A percentile compares a stretch with the other conserved stretches of the same genome.
phyloP scores from a whole-genome alignment of 1,140 invertebrate genomes.

The Parapsyche elsis region DNA sequence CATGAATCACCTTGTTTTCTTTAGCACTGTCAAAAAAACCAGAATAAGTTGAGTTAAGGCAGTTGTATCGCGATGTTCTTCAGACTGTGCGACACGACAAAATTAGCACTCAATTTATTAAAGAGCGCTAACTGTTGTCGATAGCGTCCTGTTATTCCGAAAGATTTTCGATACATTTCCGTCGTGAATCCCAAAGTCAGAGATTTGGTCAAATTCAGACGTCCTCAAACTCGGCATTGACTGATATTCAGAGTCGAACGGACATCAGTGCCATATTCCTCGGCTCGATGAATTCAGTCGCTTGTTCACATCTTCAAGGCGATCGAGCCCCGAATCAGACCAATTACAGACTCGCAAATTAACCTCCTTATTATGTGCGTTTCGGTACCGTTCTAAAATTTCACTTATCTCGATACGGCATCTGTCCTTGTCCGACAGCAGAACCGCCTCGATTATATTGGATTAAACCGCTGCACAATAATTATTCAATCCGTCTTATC shows the following conservation, averaged over 20 bases:
- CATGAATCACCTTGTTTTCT: too few species aligned
- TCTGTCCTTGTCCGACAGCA: constrained; percentile 3
- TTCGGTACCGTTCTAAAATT: constrained; percentile 16
- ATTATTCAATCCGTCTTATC: not conserved
- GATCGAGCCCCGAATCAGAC: not conserved
- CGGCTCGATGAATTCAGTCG: not conserved
- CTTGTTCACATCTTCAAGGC: constrained; percentile 9
- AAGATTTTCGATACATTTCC: too few species aligned
- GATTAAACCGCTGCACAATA: not conserved
- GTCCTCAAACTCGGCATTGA: constrained; percentile 14
- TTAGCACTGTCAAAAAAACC: too few species aligned
- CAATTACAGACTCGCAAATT: constrained; percentile 17
- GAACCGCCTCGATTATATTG: too few species aligned
- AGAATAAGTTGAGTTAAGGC: too few species aligned
- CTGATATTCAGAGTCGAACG: constrained; percentile 5
- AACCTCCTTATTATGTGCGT: constrained; percentile 9
- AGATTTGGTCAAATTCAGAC: not conserved
- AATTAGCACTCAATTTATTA: too few species aligned
- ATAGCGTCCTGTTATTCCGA: too few species aligned
- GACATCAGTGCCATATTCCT: constrained; percentile 26
- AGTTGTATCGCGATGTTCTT: too few species aligned
- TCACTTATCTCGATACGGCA: not conserved
- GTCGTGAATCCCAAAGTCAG: too few species aligned
- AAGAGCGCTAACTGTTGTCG: too few species aligned
- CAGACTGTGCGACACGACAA: too few species aligned